phyloP scores from a whole-genome alignment of 2,888 invertebrate genomes.

The Scaptomyza tumidula region DNA sequence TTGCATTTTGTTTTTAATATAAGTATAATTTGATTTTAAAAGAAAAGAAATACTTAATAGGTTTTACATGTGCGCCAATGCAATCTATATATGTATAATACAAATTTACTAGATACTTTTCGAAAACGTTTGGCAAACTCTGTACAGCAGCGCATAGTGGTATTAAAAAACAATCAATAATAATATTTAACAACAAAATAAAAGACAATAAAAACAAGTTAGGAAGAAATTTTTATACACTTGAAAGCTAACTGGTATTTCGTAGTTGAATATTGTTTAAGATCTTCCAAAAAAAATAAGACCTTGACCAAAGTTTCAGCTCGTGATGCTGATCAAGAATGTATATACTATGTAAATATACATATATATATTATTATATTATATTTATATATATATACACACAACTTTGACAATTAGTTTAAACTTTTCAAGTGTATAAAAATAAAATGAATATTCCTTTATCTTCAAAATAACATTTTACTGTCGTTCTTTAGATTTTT shows the following conservation, averaged over 20 bases:
- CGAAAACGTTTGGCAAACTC: conserved; percentile 59
- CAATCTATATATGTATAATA: conserved; percentile 57
- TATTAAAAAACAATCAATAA: conserved; percentile 49
- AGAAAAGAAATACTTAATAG: conserved; percentile 71
- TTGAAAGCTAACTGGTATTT: no score
- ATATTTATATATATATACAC: conserved; percentile 2
- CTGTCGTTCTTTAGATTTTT: conserved; percentile 22
- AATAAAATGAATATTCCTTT: conserved; percentile 20
- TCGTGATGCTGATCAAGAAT: no score
- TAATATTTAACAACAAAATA: conserved; percentile 70
- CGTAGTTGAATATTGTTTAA: no score
- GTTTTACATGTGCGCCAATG: conserved; percentile 59
- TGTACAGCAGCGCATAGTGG: conserved; percentile 64
- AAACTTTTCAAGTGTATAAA: no score
- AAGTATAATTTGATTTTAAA: conserved; percentile 38
- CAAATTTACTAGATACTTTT: conserved; percentile 47
- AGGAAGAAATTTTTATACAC: no score
- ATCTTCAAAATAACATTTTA: conserved; percentile 35
- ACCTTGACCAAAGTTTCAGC: no score
- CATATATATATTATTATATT: no score
- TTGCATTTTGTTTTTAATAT: conserved; percentile 40
- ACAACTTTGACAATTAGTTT: no score
- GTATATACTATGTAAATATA: no score
- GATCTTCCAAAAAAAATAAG: no score
- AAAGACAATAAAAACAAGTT: conserved; percentile 44